Conservation (phyloP, 2,888 invertebrate genomes). For the Buathra laborator region DNA sequence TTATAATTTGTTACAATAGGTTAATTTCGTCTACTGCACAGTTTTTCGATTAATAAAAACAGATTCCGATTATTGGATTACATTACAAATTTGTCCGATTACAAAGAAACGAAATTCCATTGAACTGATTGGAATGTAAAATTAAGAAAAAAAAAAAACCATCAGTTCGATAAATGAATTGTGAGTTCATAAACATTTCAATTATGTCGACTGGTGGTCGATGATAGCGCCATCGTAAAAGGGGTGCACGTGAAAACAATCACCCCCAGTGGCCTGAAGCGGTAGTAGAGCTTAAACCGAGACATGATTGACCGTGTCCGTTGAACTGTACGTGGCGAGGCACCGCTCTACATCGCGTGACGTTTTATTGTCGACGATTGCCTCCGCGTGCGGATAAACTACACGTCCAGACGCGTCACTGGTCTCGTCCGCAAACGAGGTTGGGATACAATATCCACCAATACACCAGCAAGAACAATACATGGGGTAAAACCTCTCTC, state of each 20-base stretch:
- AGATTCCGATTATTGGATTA: too few species aligned
- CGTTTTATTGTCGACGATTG: constrained; percentile 5
- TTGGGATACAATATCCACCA: neutral
- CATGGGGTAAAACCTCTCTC: neutral
- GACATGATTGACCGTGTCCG: constrained; percentile 12
- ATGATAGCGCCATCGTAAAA: constrained; percentile 9
- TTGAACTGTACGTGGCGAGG: constrained; percentile 7
- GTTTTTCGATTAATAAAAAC: too few species aligned
- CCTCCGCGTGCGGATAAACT: neutral
- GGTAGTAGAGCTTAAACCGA: neutral
- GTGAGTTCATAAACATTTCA: constrained; percentile 7
- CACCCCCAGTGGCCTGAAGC: neutral
- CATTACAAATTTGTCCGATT: too few species aligned
- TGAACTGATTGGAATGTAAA: neutral
- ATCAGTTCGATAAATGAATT: neutral
- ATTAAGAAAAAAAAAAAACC: neutral
- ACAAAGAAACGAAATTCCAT: neutral
- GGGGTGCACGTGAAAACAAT: neutral
- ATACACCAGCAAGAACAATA: neutral
- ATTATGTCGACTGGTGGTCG: constrained; percentile 1
- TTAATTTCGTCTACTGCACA: too few species aligned
- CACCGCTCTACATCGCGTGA: neutral
- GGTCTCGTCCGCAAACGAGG: constrained; percentile 7
- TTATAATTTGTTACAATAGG: too few species aligned
- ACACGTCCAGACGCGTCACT: constrained; percentile 1